phyloP scores from a whole-genome alignment of 2,113 vertebrate genomes.

The Buteo buteo region DNA sequence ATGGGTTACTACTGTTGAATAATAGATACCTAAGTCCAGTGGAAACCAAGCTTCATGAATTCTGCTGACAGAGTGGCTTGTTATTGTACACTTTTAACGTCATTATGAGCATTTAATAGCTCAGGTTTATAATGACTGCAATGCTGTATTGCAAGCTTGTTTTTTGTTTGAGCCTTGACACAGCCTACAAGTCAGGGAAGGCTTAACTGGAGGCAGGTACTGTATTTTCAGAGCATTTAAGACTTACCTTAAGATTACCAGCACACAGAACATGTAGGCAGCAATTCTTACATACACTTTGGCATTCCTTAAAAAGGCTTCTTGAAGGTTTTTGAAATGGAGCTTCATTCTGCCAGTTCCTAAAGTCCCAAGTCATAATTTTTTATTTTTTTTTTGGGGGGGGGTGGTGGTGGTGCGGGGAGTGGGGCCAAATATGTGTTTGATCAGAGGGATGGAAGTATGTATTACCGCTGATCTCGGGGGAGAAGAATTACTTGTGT shows the following conservation, averaged over 20 bases:
- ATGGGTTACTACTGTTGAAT: background rate
- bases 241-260: background rate
- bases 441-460: background rate
- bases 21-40: background rate
- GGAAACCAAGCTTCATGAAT: background rate
- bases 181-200: background rate
- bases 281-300: background rate
- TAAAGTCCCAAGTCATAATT: background rate
- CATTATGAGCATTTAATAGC: background rate
- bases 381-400: background rate
- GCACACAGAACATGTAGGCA: background rate
- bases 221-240: background rate
- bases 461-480: background rate
- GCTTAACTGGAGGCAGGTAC: background rate
- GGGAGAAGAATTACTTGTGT: background rate
- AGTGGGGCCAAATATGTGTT: background rate
- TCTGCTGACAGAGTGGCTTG: background rate
- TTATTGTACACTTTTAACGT: background rate
- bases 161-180: background rate
- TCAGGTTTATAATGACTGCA: background rate
- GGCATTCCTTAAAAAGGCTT: background rate
- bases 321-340: background rate
- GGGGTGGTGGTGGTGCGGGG: accelerated
- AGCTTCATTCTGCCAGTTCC: background rate
- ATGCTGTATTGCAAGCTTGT: background rate